Percentiles rank a stretch among this genome's conserved stretches.
Conservation (phyloP, 2,797 vertebrate genomes). For the Pantherophis vulpinus region DNA sequence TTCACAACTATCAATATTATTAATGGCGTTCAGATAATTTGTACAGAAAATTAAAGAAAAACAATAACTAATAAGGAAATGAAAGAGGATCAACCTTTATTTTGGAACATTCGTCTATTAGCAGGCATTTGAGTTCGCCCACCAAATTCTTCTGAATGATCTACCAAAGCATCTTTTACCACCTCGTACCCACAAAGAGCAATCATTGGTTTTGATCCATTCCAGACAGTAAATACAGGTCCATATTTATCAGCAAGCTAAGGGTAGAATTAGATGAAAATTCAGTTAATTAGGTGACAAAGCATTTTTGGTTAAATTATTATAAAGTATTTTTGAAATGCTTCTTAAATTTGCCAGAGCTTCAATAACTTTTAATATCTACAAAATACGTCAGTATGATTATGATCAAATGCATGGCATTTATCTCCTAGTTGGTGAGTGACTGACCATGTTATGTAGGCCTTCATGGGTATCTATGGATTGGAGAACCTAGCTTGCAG, state of each 20-base stretch:
- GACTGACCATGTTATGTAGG: background rate
- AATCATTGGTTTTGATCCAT: slow-evolving; percentile 6
- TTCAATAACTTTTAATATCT: background rate
- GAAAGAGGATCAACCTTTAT: slow-evolving; percentile 9
- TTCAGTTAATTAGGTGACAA: background rate
- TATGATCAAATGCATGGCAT: background rate
- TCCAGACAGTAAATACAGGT: slow-evolving; percentile 19
- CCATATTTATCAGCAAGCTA: slow-evolving; percentile 51
- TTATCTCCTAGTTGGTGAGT: background rate
- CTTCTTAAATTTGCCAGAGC: background rate
- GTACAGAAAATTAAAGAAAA: background rate
- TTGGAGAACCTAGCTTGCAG: background rate
- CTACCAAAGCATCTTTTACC: slow-evolving; percentile 42
- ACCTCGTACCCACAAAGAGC: slow-evolving; percentile 50
- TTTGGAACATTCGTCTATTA: rapidly evolving
- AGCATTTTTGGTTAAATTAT: background rate
- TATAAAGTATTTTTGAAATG: background rate
- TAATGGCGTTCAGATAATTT: background rate
- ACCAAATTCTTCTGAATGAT: slow-evolving; percentile 25
- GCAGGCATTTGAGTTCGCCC: background rate
- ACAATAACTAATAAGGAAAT: background rate
- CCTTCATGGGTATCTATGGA: background rate
- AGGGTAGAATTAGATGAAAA: background rate
- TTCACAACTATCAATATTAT: background rate
- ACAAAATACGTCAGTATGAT: background rate